Base-by-base conservation (phyloP, 2,888 invertebrate species). In the Phortica magna region DNA sequence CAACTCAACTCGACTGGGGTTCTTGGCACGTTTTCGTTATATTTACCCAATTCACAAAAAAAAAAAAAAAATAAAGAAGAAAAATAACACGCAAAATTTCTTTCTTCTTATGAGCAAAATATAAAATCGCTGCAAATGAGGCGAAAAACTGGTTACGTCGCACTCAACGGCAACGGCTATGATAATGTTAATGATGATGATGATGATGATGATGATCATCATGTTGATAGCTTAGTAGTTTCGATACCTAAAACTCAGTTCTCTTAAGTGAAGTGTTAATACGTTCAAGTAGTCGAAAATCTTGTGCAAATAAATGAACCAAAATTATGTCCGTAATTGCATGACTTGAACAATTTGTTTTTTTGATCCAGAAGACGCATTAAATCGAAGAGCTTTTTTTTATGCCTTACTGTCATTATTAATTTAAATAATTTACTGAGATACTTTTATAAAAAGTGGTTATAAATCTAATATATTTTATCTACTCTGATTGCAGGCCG, bases 21-120 rank as follows among this genome's bases (percentile, higher is more conserved):
- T 75, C 67, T 57, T 75, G 68, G 68, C 74, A 75, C 74, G 74
- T 75, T 75, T 75, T 68, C 68, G 68, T 67, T 75, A 75, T 75
- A 75, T 75, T 75, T 59, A 75, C 74, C 74, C 68, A 75, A 75
- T 75, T 75, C 74, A 42, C 9, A 57, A 68, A 39, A 42, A n/a
- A n/a, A 14, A 17, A 67, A 41, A 67, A 67, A 39, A 65, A 65
- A 39, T 39, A 41, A 65, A 41, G 57, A 65, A 41, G 41, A 67
- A 9, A 67, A 31, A 31, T 4, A 31, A 31, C 31, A 31, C 31
- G 31, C 31, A 31, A 31, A 31, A 31, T 31, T 31, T 31, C 31
- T 31, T 31, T 31, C 31, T 31, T 31, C 31, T 31, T 31, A 31
- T 31, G 31, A 31, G 31, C 14, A 55, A 55, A 5, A 17, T 17